phyloP scores from a whole-genome alignment of 2,888 invertebrate species.

The Enchytraeus crypticus region DNA sequence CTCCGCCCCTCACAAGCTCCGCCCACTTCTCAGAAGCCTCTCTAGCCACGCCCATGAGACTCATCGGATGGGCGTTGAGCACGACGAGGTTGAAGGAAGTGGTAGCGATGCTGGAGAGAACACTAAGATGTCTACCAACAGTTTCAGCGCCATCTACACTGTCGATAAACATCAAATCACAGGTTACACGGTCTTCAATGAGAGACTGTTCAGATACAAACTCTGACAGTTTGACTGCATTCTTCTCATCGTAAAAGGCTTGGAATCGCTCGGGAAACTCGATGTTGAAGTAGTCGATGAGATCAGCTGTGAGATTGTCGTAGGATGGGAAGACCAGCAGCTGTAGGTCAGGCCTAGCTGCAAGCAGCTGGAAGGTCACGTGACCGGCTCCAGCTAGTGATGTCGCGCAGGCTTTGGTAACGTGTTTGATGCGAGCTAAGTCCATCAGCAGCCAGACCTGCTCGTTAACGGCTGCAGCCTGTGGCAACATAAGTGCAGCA shows the following conservation, averaged over 20 bases:
- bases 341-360: too few species aligned
- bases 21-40: not conserved
- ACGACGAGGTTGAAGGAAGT: slow-evolving; percentile 1
- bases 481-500: too few species aligned
- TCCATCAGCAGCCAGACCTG: slow-evolving; percentile 15
- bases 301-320: slow-evolving; percentile 10
- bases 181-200: too few species aligned
- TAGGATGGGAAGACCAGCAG: too few species aligned
- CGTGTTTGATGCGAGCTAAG: slow-evolving; percentile 4
- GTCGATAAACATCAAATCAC: slow-evolving; percentile 10
- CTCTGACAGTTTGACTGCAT: not conserved
- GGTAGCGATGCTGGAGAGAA: not conserved
- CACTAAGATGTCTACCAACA: not conserved
- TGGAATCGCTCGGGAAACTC: slow-evolving; percentile 12
- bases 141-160: not conserved
- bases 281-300: slow-evolving; percentile 6
- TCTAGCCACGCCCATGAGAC: not conserved
- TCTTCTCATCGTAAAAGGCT: not conserved
- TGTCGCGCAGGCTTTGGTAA: slow-evolving; percentile 14
- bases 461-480: slow-evolving; percentile 8
- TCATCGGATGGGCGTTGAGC: slow-evolving; percentile 3
- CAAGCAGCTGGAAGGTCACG: slow-evolving; percentile 11
- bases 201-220: not conserved
- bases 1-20: not conserved
- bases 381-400: slow-evolving; percentile 14